A percentile compares a stretch with the other conserved stretches of the same genome.
These are phyloP conservation scores for Sesia bembeciformis DNA, from an alignment of 2,888 invertebrate species.

Conservation along the genomic window DNA sequence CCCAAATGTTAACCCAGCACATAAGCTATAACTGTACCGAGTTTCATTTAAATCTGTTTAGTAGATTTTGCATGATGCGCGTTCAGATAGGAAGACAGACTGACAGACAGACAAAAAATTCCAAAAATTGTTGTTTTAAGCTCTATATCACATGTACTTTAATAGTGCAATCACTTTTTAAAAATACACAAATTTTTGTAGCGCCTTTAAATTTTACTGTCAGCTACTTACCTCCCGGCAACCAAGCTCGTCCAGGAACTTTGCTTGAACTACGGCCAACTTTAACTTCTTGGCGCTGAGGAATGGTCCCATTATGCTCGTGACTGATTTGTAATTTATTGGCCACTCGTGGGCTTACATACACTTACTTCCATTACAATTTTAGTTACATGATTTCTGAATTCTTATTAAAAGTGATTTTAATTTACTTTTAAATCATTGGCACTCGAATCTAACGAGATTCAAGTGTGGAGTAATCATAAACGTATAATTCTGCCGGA, in stretches of 20 bases:
- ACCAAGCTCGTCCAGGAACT: conserved; percentile 28
- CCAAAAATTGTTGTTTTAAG: no score
- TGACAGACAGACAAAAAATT: no score
- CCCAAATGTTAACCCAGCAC: no score
- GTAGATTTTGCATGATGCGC: no score
- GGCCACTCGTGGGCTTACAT: conserved; percentile 41
- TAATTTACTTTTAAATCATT: background rate
- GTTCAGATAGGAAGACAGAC: no score
- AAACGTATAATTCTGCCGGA: no score
- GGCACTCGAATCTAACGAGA: no score
- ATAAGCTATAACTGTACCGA: no score
- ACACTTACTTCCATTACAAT: conserved; percentile 15
- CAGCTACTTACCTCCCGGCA: conserved; percentile 6
- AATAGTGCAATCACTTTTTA: background rate
- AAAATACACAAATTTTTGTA: background rate
- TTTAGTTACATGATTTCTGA: background rate
- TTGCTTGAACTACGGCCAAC: conserved; percentile 54
- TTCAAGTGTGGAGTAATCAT: no score
- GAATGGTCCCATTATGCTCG: conserved; percentile 55
- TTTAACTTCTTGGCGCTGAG: conserved; percentile 54
- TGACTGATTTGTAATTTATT: conserved; percentile 67
- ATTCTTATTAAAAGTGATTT: background rate
- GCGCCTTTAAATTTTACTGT: background rate
- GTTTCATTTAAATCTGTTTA: no score
- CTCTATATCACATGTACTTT: no score